A percentile compares a stretch with the other conserved stretches of the same genome.
phyloP scores from a whole-genome alignment of 2,113 vertebrate species.

The Clarias batrachus region DNA sequence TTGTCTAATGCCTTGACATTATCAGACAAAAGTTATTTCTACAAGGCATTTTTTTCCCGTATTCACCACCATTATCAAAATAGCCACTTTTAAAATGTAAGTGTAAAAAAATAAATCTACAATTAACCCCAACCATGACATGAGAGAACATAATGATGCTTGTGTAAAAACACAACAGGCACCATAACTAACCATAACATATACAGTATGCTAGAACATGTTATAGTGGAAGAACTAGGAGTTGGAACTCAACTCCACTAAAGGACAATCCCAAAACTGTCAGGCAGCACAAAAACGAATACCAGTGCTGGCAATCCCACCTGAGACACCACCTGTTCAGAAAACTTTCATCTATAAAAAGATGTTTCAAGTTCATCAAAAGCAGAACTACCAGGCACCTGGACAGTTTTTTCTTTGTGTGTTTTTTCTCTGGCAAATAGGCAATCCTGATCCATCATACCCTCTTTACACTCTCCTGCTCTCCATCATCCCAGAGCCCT shows the following conservation, averaged over 20 bases:
- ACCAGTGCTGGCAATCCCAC: conserved; percentile 13
- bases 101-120: neutral
- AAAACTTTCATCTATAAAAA: conserved; percentile 30
- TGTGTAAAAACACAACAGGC: neutral
- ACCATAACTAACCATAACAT: neutral
- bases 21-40: neutral
- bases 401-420: conserved; percentile 1
- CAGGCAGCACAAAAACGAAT: neutral
- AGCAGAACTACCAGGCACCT: conserved; percentile 17
- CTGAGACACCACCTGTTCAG: conserved; percentile 18
- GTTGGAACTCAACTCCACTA: neutral
- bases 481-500: conserved; percentile 3
- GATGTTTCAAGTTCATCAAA: conserved; percentile 24
- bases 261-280: conserved; percentile 3
- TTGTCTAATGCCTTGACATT: too few species aligned
- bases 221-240: neutral
- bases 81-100: neutral
- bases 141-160: neutral
- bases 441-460: conserved; percentile 13
- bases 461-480: conserved; percentile 10
- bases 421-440: conserved; percentile 19
- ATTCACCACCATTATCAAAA: neutral
- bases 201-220: neutral
- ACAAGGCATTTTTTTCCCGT: neutral
- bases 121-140: neutral